These are phyloP conservation scores for Homalodisca vitripennis DNA, from an alignment of 1,140 invertebrate species.

Conservation along the genomic window DNA sequence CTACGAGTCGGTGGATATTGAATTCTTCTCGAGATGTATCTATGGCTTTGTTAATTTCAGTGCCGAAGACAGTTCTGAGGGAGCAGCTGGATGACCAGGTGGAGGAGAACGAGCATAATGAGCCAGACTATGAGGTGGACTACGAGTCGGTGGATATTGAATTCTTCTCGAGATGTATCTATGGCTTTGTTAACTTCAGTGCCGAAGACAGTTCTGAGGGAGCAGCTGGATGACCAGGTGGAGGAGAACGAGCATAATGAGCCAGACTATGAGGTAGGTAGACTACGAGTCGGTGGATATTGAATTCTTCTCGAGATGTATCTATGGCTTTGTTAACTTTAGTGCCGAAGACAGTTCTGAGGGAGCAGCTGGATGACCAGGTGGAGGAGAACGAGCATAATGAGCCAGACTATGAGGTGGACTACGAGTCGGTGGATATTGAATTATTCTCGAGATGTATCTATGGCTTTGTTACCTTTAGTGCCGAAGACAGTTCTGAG, in stretches of 20 bases:
- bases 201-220: slow-evolving; percentile 76
- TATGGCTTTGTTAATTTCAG: no score
- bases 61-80: slow-evolving; percentile 77
- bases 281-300: slow-evolving; percentile 49
- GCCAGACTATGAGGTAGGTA: slow-evolving; percentile 49
- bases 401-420: slow-evolving; percentile 52
- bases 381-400: slow-evolving; percentile 66
- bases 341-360: slow-evolving; percentile 79
- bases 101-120: slow-evolving; percentile 61
- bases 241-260: slow-evolving; percentile 65
- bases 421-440: slow-evolving; percentile 47
- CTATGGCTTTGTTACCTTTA: no score
- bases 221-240: slow-evolving; percentile 68
- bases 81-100: slow-evolving; percentile 73
- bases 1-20: no score
- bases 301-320: no score
- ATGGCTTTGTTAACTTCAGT: no score
- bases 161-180: no score
- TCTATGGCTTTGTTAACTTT: no score
- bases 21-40: no score
- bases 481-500: slow-evolving; percentile 81
- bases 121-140: slow-evolving; percentile 52
- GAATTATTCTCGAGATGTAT: no score
- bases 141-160: slow-evolving; percentile 47
- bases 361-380: slow-evolving; percentile 70